These are phyloP conservation scores for Hylaeus volcanicus DNA, from an alignment of 1,140 invertebrate genomes.

Conservation along the genomic window DNA sequence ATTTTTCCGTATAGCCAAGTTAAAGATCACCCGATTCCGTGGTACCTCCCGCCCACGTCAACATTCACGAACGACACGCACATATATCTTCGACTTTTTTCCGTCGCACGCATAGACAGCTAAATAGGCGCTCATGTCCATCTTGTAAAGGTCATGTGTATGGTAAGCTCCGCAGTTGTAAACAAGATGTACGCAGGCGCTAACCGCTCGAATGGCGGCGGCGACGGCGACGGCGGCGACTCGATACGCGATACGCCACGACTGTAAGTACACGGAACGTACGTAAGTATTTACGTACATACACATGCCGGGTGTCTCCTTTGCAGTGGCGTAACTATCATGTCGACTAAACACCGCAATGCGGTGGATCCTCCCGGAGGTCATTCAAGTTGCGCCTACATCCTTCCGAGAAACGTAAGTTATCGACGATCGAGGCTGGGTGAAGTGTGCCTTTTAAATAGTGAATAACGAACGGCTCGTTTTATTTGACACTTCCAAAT, in stretches of 20 bases:
- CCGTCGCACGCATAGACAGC: constrained; percentile 58
- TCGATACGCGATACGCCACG: constrained; percentile 69
- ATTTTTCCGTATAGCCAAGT: constrained; percentile 1
- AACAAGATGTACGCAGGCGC: constrained; percentile 80
- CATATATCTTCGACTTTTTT: constrained; percentile 38
- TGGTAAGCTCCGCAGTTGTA: constrained; percentile 80
- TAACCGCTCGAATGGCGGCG: constrained; percentile 75
- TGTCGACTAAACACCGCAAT: constrained; percentile 57
- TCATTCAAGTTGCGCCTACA: constrained; percentile 22
- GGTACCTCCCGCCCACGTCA: constrained; percentile 1
- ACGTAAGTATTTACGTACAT: constrained; percentile 47
- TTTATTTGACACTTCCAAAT: too few relatives aligned
- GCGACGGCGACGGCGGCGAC: constrained; percentile 69
- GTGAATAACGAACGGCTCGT: not conserved
- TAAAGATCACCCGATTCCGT: constrained; percentile 9
- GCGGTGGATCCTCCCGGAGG: constrained; percentile 50
- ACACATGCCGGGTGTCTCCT: constrained; percentile 29
- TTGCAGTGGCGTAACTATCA: constrained; percentile 54
- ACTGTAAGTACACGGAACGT: constrained; percentile 57
- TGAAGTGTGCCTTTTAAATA: not conserved
- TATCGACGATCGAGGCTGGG: not conserved
- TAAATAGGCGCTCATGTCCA: constrained; percentile 76
- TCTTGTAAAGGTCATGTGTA: constrained; percentile 81
- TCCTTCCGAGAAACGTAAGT: constrained; percentile 25
- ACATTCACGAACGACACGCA: constrained; percentile 35